Evolutionary conservation across 92 coral and sea anemone species (phyloP), one percentile per base, ranked within the genome.

Genomic region (Heteractis magnifica): DNA sequence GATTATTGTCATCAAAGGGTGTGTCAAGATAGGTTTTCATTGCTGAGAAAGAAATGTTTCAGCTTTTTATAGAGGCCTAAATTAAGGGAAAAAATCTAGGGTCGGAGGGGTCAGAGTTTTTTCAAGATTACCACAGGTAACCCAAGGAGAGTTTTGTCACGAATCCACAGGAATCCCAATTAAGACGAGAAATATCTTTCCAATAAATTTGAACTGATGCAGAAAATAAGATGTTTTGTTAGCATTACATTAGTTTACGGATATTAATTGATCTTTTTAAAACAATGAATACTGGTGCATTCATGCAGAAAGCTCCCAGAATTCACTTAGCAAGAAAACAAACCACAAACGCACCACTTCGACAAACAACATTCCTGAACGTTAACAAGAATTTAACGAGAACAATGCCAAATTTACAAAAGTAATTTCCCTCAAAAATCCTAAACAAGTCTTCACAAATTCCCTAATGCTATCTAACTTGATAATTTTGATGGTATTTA

Each of bases 321-420:
- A 26, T 20, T 18, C 71, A 26, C 73, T 68, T 26, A 20, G 4
- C 26, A 4, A 9, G 11, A 65, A 12, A 62, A 62, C 70, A 62
- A 34, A 62, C 70, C 70, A 62, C 70, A 62, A 34, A 62, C 70
- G 70, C 70, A 18, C 19, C 58, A 41, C 73, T n/a, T 44, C 51
- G 65, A 65, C 58, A 81, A 81, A 81, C 84, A 81, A 81, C 84
- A 81, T 81, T 81, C 65, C 73, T 81, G 56, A 5, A 65, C 21
- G 49, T 41, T 68, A 10, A 70, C 59, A 52, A 68, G 84, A 81
- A 49, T 81, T 81, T 51, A 70, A 12, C 16, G 52, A 76, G 19
- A 8, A 10, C 59, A 51, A 26, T 76, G 4, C 52, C 10, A 49
- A 51, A 49, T 6, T 65, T 15, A 14, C 18, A 4, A 41, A 6